These are phyloP conservation scores for Triops cancriformis DNA, from an alignment of 1,140 invertebrate species.

Conservation along the genomic window DNA sequence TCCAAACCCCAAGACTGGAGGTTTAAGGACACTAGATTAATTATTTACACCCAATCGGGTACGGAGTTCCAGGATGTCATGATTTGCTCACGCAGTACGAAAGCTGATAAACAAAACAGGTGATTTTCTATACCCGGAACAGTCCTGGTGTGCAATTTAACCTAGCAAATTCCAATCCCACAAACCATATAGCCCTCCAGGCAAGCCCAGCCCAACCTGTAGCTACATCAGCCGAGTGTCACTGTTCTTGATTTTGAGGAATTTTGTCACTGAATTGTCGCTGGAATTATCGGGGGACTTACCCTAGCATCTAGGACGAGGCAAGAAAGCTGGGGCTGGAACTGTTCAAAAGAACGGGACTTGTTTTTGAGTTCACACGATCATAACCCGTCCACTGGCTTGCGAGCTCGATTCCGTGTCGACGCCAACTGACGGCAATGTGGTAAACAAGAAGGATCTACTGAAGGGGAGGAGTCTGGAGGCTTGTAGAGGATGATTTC, in stretches of 20 bases:
- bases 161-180: background rate
- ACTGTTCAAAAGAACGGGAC: background rate
- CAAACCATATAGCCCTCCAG: background rate
- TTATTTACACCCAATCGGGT: too few species aligned
- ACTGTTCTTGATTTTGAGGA: background rate
- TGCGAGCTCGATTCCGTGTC: background rate
- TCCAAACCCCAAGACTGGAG: too few species aligned
- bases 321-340: background rate
- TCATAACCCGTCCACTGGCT: background rate
- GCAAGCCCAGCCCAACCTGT: conserved; percentile 8
- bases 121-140: too few species aligned
- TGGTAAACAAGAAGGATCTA: background rate
- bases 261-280: background rate
- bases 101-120: too few species aligned
- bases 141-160: too few species aligned
- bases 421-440: background rate
- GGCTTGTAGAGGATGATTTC: too few species aligned
- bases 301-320: conserved; percentile 8
- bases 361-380: background rate
- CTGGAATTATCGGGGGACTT: background rate
- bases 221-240: background rate
- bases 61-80: too few species aligned
- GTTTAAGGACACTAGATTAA: too few species aligned
- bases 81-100: too few species aligned
- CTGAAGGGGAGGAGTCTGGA: too few species aligned